Percentiles rank a stretch among this genome's conserved stretches.
phyloP scores from a whole-genome alignment of 2,888 invertebrate genomes.

The Aspidiotus rigidus region DNA sequence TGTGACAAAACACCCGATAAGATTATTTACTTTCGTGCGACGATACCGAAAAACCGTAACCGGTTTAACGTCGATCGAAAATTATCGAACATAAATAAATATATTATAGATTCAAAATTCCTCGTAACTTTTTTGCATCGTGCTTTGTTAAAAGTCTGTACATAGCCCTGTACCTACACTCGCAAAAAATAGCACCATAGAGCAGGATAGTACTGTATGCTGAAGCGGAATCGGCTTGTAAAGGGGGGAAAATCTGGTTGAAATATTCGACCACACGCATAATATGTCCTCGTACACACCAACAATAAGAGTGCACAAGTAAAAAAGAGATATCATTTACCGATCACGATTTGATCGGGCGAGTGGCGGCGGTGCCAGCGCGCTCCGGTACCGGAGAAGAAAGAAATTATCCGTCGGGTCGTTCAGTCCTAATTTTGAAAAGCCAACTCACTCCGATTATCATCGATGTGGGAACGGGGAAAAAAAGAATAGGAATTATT shows the following conservation, averaged over 20 bases:
- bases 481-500: not conserved
- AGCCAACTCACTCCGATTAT: not conserved
- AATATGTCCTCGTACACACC: conserved; percentile 15
- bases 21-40: not conserved
- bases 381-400: conserved; percentile 14
- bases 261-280: conserved; percentile 33
- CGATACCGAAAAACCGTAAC: not conserved
- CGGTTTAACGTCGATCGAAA: not conserved
- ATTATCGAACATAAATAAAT: not conserved
- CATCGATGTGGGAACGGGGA: not conserved
- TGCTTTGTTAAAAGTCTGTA: not conserved
- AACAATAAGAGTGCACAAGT: conserved; percentile 13
- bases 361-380: conserved; percentile 6
- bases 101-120: not conserved
- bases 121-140: not conserved
- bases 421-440: conserved; percentile 23
- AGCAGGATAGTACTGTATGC: not conserved
- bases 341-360: conserved; percentile 31
- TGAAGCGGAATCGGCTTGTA: not conserved
- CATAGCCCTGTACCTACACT: not conserved
- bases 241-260: conserved; percentile 19
- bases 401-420: conserved; percentile 24
- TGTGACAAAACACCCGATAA: not conserved
- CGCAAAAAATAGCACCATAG: not conserved
- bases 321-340: conserved; percentile 33